Conservation (phyloP, 2,888 invertebrate genomes). For the Dasysyrphus tricinctus region DNA sequence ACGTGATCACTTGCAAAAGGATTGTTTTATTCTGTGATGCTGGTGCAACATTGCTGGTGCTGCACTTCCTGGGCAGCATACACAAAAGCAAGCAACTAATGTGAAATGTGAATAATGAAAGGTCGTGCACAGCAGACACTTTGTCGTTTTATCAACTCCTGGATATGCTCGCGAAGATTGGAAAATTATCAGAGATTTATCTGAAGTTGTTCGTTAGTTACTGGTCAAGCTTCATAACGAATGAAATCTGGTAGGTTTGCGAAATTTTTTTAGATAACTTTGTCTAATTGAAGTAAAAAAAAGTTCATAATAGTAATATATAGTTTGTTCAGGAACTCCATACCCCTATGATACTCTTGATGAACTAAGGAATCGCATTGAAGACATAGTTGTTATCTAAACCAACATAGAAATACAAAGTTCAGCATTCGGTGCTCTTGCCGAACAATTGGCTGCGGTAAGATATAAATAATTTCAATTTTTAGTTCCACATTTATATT, state of each 20-base stretch:
- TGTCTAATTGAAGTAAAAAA: too few relatives aligned
- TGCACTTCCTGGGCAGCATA: conserved; percentile 98
- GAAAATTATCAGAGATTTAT: conserved; percentile 98
- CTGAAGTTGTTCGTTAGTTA: conserved; percentile 90
- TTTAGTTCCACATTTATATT: neutral
- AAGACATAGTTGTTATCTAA: conserved; percentile 93
- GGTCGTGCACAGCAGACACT: conserved; percentile 97
- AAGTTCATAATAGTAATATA: neutral
- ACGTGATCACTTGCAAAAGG: conserved; percentile 90
- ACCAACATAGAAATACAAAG: conserved; percentile 93
- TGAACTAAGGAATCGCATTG: conserved; percentile 92
- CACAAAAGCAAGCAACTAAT: conserved; percentile 97
- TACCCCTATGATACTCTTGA: conserved; percentile 95
- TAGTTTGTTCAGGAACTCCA: conserved; percentile 84
- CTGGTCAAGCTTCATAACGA: too few relatives aligned
- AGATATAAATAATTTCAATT: conserved; percentile 47
- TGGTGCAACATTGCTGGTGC: conserved; percentile 96
- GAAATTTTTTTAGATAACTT: too few relatives aligned
- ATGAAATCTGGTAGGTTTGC: too few relatives aligned
- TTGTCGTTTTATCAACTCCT: conserved; percentile 94
- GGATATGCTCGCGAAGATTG: conserved; percentile 98
- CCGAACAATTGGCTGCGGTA: conserved; percentile 89
- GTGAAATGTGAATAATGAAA: conserved; percentile 99
- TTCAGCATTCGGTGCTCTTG: conserved; percentile 93
- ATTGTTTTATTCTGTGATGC: conserved; percentile 93